Evolutionary conservation across 92 coral and sea anemone species (phyloP).

Genomic region (Hydrozoanthus gracilis): DNA sequence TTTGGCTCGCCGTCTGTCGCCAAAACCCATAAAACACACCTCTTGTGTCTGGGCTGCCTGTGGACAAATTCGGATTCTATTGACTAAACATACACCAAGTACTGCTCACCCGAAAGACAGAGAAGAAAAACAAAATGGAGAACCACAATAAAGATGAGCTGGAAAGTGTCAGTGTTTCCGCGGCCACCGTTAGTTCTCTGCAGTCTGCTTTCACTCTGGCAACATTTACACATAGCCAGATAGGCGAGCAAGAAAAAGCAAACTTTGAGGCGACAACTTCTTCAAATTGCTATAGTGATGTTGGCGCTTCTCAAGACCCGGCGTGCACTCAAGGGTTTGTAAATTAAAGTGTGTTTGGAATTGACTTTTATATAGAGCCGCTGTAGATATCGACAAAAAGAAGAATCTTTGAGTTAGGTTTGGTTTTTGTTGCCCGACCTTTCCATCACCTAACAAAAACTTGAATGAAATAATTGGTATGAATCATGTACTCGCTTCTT

Average conservation of each 20-base stretch:
- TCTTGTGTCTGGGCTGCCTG: not conserved
- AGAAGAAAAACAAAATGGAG: slow-evolving; percentile 14
- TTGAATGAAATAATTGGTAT: too few relatives aligned
- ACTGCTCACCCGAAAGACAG: not conserved
- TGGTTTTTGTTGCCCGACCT: too few relatives aligned
- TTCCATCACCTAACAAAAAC: too few relatives aligned
- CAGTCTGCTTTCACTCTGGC: slow-evolving; percentile 41
- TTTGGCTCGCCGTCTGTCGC: too few relatives aligned
- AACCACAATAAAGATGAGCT: not conserved
- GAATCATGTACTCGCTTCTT: too few relatives aligned
- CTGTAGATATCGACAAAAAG: not conserved
- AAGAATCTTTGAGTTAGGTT: too few relatives aligned
- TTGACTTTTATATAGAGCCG: not conserved
- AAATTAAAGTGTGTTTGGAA: not conserved
- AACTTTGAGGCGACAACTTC: slow-evolving; percentile 25
- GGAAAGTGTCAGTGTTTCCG: slow-evolving; percentile 19
- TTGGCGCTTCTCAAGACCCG: slow-evolving; percentile 9
- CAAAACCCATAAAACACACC: too few relatives aligned
- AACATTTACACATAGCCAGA: slow-evolving; percentile 41
- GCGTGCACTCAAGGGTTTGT: not conserved
- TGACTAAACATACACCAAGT: slow-evolving; percentile 22
- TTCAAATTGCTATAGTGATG: slow-evolving; percentile 2
- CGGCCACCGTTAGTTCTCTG: slow-evolving; percentile 24
- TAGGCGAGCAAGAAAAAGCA: slow-evolving; percentile 26
- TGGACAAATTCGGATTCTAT: not conserved